Percentiles rank a stretch among this genome's conserved stretches.
phyloP scores from a whole-genome alignment of 2,113 vertebrate species.

The Dipodomys ordii region DNA sequence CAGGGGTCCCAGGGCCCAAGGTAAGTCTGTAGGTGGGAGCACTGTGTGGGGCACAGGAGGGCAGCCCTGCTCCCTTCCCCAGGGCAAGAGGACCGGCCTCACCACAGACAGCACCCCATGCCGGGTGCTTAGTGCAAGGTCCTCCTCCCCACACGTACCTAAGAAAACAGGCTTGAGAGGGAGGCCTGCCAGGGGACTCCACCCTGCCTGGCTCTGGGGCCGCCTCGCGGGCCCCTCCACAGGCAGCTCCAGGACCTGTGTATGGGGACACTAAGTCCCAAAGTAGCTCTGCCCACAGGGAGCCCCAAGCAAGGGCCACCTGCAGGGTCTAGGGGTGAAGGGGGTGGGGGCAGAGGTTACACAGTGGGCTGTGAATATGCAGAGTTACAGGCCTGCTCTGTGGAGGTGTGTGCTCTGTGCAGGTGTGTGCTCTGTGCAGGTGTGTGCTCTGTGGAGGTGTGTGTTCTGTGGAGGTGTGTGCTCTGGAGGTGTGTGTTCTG shows the following conservation, averaged over 20 bases:
- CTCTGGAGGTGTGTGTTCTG: too few relatives aligned
- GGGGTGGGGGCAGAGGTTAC: too few relatives aligned
- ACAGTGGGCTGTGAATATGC: neutral
- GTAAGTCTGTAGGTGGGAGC: constrained; percentile 81
- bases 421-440: too few relatives aligned
- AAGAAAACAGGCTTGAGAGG: too few relatives aligned
- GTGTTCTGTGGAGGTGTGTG: too few relatives aligned
- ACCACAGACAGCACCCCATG: too few relatives aligned
- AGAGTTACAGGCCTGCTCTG: neutral
- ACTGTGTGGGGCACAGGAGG: neutral
- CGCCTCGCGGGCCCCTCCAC: too few relatives aligned
- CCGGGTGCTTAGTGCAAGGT: neutral
- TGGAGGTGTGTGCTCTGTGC: too few relatives aligned
- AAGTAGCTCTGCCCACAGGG: neutral
- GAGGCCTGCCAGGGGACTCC: neutral
- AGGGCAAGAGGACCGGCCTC: too few relatives aligned
- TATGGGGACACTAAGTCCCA: neutral
- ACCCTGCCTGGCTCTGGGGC: neutral
- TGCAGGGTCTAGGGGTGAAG: neutral
- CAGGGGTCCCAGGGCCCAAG: constrained; percentile 92
- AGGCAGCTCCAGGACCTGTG: neutral
- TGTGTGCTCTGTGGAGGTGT: too few relatives aligned
- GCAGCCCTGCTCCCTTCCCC: too few relatives aligned
- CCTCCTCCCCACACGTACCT: too few relatives aligned
- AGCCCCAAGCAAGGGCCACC: neutral